These are phyloP conservation scores for Eilema depressum DNA, from an alignment of 2,888 invertebrate genomes.

Conservation along the genomic window DNA sequence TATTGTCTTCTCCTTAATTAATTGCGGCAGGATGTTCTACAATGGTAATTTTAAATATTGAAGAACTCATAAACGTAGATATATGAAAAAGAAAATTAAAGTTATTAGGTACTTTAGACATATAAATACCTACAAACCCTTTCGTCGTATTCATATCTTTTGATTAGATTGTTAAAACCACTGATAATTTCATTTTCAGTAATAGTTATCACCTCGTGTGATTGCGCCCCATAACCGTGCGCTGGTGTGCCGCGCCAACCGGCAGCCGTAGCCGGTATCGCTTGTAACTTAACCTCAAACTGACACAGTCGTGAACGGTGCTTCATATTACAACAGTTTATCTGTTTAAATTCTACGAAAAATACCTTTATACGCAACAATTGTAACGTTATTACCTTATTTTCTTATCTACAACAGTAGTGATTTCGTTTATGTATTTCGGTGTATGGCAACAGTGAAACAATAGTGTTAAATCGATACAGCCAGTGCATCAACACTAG, in stretches of 20 bases:
- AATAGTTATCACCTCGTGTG: slow-evolving; percentile 70
- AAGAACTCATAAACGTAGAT: background rate
- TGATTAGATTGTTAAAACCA: slow-evolving; percentile 10
- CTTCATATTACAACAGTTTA: slow-evolving; percentile 77
- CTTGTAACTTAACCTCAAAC: slow-evolving; percentile 86
- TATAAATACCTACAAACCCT: background rate
- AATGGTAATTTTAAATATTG: background rate
- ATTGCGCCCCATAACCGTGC: slow-evolving; percentile 60
- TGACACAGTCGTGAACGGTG: slow-evolving; percentile 84
- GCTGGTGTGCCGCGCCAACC: slow-evolving; percentile 76
- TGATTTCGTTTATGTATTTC: slow-evolving; percentile 24
- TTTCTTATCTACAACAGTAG: slow-evolving; percentile 22
- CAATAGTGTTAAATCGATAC: slow-evolving; percentile 56
- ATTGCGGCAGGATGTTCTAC: background rate
- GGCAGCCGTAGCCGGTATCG: slow-evolving; percentile 75
- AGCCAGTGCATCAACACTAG: slow-evolving; percentile 55
- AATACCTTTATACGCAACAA: slow-evolving; percentile 27
- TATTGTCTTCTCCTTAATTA: background rate
- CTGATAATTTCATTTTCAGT: slow-evolving; percentile 9
- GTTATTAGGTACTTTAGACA: background rate
- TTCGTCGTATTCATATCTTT: background rate
- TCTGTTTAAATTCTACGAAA: slow-evolving; percentile 61
- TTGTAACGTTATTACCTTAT: slow-evolving; percentile 24
- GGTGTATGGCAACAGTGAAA: slow-evolving; percentile 38
- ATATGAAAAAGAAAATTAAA: background rate